Base-by-base conservation (phyloP, 2,113 vertebrate species). In the Nycticorax nycticorax region DNA sequence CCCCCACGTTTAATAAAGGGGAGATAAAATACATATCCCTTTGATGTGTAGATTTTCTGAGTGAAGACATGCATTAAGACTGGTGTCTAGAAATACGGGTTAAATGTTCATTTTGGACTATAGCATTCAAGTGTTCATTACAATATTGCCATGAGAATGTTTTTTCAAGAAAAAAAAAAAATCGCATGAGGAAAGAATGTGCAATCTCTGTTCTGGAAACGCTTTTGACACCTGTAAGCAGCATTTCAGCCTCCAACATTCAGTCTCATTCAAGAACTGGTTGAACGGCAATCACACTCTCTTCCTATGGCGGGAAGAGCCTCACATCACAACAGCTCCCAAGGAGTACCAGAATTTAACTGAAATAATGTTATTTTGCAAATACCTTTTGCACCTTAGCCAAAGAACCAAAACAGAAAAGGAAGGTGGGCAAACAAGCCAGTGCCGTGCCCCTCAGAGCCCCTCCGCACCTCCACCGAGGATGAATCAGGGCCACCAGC, bases 341-440 rank as follows among this genome's bases (percentile, higher is more conserved):
- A 78, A 6, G 0, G 0, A 48, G 16, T 8, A 62, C 13, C 13
- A 66, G 18, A 74, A 71, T 8, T 62, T 64, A 69, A 66, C 5
- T 12, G 33, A 88, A 85, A 43, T 22, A 37, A n/a, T 10, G 23
- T 14, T 64, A 26, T 56, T 88, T 81, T 85, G 64, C 26, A 80
- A 43, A 14, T 41, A 59, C 16, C 6, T 60, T 76, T 19, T n/a
- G 13, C 28, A 56, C 32, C 56, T 62, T 10, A 55, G 43, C n/a
- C 39, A 16, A 59, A 63, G 28, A 57, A 72, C 4, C 14, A 30
- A 43, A 92, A 43, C 20, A 75, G 26, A 62, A 60, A 55, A 41
- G 22, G 6, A 28, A 75, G 28, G 17, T 0, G 1, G 11, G 43
- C 6, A 50, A n/a, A 55, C n/a, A 63, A 85, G 41, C 9, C 10